These are phyloP conservation scores for Siderastrea radians DNA, from an alignment of 92 coral and sea anemone species.

Conservation along the genomic window DNA sequence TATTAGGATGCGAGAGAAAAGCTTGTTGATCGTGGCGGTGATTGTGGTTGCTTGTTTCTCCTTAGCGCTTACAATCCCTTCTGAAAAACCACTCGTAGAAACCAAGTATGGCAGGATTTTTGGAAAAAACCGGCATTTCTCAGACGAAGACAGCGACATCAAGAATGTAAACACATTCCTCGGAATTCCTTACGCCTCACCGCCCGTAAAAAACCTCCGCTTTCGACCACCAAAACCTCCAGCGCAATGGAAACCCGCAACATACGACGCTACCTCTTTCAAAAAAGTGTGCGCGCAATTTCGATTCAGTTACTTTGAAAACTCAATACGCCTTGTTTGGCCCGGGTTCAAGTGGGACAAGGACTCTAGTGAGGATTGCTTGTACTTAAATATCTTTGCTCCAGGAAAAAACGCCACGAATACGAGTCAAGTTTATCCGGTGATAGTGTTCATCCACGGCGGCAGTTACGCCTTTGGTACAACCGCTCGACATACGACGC, in stretches of 20 bases:
- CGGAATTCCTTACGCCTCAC: slow-evolving; percentile 67
- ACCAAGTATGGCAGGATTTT: slow-evolving; percentile 56
- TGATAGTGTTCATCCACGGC: slow-evolving; percentile 84
- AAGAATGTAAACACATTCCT: slow-evolving; percentile 44
- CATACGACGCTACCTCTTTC: slow-evolving; percentile 43
- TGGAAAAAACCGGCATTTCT: slow-evolving; percentile 38
- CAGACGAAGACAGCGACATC: slow-evolving; percentile 9
- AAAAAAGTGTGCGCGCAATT: slow-evolving; percentile 40
- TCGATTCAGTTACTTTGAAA: background rate
- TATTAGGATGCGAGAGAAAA: slow-evolving; percentile 15
- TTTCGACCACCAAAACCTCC: slow-evolving; percentile 53
- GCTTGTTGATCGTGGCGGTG: slow-evolving; percentile 24
- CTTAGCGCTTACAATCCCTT: slow-evolving; percentile 29
- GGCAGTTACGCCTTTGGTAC: slow-evolving; percentile 81
- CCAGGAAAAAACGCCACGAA: slow-evolving; percentile 45
- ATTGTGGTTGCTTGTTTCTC: slow-evolving; percentile 25
- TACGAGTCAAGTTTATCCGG: slow-evolving; percentile 54
- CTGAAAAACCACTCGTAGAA: slow-evolving; percentile 21
- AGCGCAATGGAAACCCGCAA: slow-evolving; percentile 44
- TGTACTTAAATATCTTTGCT: slow-evolving; percentile 72
- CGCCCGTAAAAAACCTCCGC: slow-evolving; percentile 63
- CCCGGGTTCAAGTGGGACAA: slow-evolving; percentile 38
- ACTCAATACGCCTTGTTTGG: slow-evolving; percentile 35
- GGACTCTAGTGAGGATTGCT: slow-evolving; percentile 77
- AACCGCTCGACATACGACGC: slow-evolving; percentile 71